Percentiles rank a stretch among this genome's conserved stretches.
phyloP scores from a whole-genome alignment of 2,888 invertebrate genomes.

The Scaptomyza tumidula region DNA sequence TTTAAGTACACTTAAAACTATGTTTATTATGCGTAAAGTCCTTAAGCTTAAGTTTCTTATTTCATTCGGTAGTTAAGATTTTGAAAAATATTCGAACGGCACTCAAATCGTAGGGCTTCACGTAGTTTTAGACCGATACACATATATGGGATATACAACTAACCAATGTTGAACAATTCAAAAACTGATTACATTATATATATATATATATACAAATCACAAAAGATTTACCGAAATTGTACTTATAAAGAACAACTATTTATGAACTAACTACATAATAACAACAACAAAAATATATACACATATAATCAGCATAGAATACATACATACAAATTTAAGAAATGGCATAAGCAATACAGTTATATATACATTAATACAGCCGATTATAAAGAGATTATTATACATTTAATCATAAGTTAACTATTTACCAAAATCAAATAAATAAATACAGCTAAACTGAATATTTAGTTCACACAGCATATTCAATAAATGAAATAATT shows the following conservation, averaged over 20 bases:
- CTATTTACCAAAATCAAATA: constrained; percentile 62
- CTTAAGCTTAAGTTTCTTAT: constrained; percentile 9
- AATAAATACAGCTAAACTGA: constrained; percentile 44
- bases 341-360: constrained; percentile 52
- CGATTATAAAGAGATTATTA: constrained; percentile 38
- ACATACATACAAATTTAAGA: neutral
- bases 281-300: constrained; percentile 4
- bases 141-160: constrained; percentile 15
- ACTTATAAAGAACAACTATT: constrained; percentile 40
- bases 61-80: constrained; percentile 29
- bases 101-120: constrained; percentile 39
- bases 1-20: constrained; percentile 43
- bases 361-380: constrained; percentile 39
- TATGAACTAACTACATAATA: constrained; percentile 26
- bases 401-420: constrained; percentile 58
- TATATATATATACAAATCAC: constrained; percentile 13
- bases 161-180: constrained; percentile 36
- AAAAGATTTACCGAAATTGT: constrained; percentile 26
- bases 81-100: constrained; percentile 30
- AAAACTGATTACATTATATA: constrained; percentile 39
- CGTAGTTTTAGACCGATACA: constrained; percentile 16
- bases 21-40: constrained; percentile 36
- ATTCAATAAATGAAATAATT: constrained; percentile 77
- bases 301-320: constrained; percentile 13
- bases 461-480: constrained; percentile 56